These are phyloP conservation scores for Charadrius vociferus DNA, from an alignment of 2,113 vertebrate genomes.

Conservation along the genomic window DNA sequence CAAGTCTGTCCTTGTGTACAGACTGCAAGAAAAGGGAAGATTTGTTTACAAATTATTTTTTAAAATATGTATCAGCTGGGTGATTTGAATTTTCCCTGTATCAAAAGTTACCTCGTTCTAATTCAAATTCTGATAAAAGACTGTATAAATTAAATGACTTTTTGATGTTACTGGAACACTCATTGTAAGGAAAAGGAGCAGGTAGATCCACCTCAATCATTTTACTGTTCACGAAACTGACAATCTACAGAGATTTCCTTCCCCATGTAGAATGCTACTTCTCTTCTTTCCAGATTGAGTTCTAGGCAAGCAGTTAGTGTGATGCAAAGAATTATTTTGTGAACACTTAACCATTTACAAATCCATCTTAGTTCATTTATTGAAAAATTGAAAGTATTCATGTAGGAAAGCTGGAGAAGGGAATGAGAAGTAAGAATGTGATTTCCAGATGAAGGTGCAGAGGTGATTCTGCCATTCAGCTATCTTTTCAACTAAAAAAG, in stretches of 20 bases:
- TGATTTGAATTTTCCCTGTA: neutral
- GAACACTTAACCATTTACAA: neutral
- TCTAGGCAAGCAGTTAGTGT: neutral
- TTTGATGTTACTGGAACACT: neutral
- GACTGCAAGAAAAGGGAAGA: neutral
- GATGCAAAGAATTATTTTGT: neutral
- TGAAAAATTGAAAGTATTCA: neutral
- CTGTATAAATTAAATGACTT: neutral
- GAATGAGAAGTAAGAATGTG: neutral
- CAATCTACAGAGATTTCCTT: neutral
- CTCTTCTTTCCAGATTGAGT: neutral
- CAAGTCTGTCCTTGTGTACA: neutral
- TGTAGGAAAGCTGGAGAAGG: neutral
- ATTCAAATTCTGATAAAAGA: neutral
- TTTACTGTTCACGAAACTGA: neutral
- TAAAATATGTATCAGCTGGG: accelerated
- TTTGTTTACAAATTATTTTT: neutral
- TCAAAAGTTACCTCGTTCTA: neutral
- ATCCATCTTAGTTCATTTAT: neutral
- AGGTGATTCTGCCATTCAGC: neutral
- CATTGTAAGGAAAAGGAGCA: neutral
- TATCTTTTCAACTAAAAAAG: neutral
- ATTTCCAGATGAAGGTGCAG: neutral
- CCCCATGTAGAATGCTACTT: neutral
- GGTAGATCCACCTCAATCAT: neutral